phyloP scores from a whole-genome alignment of 2,113 vertebrate genomes.

The Tympanuchus pallidicinctus region DNA sequence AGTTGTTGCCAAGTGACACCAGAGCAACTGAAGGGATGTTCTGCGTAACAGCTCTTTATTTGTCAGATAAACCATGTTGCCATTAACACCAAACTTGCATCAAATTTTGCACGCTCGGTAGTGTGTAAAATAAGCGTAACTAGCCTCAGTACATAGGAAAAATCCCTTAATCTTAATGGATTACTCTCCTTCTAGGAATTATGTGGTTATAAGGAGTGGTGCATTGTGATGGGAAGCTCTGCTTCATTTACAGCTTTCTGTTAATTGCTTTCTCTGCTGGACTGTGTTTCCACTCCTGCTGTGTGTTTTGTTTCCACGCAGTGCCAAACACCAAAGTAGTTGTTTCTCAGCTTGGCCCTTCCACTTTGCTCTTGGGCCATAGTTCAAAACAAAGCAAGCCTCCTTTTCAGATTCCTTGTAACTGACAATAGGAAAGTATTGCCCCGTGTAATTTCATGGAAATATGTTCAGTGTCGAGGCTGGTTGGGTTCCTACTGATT shows the following conservation, averaged over 20 bases:
- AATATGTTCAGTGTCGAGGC: neutral
- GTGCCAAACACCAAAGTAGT: neutral
- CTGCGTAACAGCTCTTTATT: neutral
- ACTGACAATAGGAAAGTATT: neutral
- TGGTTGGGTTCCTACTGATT: neutral
- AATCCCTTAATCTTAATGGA: neutral
- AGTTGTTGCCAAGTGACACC: neutral
- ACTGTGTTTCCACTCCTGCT: neutral
- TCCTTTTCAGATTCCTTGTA: neutral
- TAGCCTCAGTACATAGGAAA: neutral
- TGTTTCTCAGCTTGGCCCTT: neutral
- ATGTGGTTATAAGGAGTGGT: neutral
- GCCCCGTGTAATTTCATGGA: neutral
- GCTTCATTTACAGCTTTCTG: neutral
- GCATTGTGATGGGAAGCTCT: neutral
- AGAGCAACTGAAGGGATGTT: neutral
- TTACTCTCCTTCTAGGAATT: neutral
- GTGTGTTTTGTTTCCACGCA: neutral
- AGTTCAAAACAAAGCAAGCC: neutral
- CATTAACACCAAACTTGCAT: neutral
- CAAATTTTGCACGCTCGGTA: neutral
- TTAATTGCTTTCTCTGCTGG: neutral
- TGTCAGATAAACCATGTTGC: neutral
- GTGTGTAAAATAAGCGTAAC: neutral
- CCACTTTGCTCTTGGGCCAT: rapidly evolving